phyloP scores from a whole-genome alignment of 2,888 invertebrate genomes.

The Hartigia nigra region DNA sequence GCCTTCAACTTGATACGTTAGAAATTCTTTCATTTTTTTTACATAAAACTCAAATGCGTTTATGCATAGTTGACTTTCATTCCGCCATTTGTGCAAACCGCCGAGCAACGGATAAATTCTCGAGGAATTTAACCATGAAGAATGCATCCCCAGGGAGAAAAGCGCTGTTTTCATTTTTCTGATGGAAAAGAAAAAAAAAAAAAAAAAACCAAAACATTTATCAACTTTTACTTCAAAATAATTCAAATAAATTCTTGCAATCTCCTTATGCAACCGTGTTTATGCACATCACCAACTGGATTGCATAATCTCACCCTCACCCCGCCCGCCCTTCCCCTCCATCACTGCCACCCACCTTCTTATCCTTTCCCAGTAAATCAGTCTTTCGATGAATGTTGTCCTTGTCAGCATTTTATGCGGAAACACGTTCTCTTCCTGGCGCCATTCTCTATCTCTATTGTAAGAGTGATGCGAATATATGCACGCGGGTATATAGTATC shows the following conservation, averaged over 20 bases:
- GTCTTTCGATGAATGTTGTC: conserved; percentile 12
- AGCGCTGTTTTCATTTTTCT: background rate
- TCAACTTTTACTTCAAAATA: background rate
- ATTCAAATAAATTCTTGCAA: background rate
- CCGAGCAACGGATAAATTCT: conserved; percentile 1
- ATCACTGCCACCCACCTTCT: background rate
- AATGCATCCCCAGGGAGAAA: background rate
- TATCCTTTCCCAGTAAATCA: conserved; percentile 6
- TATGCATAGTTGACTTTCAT: conserved; percentile 12
- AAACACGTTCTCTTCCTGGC: background rate
- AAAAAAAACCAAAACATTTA: background rate
- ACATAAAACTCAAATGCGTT: conserved; percentile 1
- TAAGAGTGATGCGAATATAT: background rate
- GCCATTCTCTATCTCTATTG: background rate
- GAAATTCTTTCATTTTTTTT: background rate
- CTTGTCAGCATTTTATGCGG: background rate
- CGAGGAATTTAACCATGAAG: background rate
- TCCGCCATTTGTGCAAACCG: background rate
- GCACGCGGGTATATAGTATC: background rate
- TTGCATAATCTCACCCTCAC: background rate
- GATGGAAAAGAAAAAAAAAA: too few relatives aligned
- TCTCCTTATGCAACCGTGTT: background rate
- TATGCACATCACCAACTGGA: background rate
- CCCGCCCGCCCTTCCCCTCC: background rate
- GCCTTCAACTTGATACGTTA: background rate